These are phyloP conservation scores for Brachionus rubens DNA, from an alignment of 1,140 invertebrate genomes.

Conservation along the genomic window DNA sequence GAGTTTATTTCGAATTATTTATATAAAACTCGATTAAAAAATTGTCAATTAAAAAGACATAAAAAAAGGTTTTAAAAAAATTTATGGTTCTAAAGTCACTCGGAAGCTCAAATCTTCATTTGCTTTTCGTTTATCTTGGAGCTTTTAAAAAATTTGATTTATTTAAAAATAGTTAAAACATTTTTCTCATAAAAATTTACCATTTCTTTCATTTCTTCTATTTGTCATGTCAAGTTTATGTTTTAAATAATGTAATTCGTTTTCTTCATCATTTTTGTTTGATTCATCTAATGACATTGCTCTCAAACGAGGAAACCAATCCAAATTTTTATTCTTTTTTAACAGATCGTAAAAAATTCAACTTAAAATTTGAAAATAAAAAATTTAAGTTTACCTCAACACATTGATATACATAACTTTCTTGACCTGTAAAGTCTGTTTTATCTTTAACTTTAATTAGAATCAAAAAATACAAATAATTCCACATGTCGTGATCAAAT, in stretches of 20 bases:
- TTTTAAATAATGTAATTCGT: background rate
- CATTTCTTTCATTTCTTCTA: constrained; percentile 8
- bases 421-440: constrained; percentile 97
- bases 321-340: constrained; percentile 74
- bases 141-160: too few relatives aligned
- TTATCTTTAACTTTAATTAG: constrained; percentile 93
- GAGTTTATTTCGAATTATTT: too few relatives aligned
- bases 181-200: background rate
- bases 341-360: background rate
- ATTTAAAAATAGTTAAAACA: too few relatives aligned
- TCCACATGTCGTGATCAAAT: constrained; percentile 99
- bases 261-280: background rate
- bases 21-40: too few relatives aligned
- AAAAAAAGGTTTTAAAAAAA: too few relatives aligned
- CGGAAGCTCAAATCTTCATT: too few relatives aligned
- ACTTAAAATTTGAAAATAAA: background rate
- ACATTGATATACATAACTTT: constrained; percentile 92
- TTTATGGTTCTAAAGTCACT: too few relatives aligned
- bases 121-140: too few relatives aligned
- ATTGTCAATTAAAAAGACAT: too few relatives aligned
- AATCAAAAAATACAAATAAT: constrained; percentile 99
- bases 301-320: constrained; percentile 82
- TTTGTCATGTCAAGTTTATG: background rate
- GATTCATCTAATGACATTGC: constrained; percentile 14
- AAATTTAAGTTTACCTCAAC: constrained; percentile 69